A percentile compares a stretch with the other conserved stretches of the same genome.
These are phyloP conservation scores for Euzetes globulus DNA, from an alignment of 2,888 invertebrate species.

Conservation along the genomic window DNA sequence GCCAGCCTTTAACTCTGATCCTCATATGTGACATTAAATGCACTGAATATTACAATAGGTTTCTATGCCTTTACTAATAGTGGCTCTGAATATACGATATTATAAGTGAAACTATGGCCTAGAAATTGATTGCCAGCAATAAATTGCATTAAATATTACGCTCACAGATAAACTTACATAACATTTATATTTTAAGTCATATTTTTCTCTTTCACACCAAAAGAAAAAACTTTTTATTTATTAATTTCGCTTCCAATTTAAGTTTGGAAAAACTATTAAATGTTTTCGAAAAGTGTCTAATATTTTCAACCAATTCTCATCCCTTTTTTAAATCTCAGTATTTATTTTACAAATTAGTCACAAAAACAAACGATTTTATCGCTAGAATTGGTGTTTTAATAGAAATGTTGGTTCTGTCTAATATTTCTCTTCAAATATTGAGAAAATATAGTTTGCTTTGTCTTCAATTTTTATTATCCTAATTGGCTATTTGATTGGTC, in stretches of 20 bases:
- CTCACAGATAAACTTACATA: neutral
- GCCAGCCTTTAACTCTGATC: neutral
- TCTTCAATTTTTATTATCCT: too few relatives aligned
- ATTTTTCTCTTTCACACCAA: neutral
- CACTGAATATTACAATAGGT: neutral
- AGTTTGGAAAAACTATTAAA: too few relatives aligned
- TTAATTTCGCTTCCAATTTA: too few relatives aligned
- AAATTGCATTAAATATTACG: neutral
- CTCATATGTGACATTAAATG: neutral
- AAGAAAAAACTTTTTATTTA: neutral
- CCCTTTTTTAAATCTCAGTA: neutral
- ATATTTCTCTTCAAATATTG: too few relatives aligned
- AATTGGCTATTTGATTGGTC: too few relatives aligned
- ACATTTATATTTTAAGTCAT: neutral
- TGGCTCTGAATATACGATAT: neutral
- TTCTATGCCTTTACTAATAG: neutral
- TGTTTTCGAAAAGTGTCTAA: too few relatives aligned
- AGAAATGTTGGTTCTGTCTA: too few relatives aligned
- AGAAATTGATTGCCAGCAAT: slow-evolving; percentile 3
- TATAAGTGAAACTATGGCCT: neutral
- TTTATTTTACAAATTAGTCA: neutral
- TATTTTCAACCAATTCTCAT: too few relatives aligned
- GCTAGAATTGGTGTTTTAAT: too few relatives aligned
- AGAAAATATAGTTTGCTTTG: too few relatives aligned
- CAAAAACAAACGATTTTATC: neutral